Percentiles rank a stretch among this genome's conserved stretches.
These are phyloP conservation scores for Valencia hispanica DNA, from an alignment of 2,797 vertebrate species.

Conservation along the genomic window DNA sequence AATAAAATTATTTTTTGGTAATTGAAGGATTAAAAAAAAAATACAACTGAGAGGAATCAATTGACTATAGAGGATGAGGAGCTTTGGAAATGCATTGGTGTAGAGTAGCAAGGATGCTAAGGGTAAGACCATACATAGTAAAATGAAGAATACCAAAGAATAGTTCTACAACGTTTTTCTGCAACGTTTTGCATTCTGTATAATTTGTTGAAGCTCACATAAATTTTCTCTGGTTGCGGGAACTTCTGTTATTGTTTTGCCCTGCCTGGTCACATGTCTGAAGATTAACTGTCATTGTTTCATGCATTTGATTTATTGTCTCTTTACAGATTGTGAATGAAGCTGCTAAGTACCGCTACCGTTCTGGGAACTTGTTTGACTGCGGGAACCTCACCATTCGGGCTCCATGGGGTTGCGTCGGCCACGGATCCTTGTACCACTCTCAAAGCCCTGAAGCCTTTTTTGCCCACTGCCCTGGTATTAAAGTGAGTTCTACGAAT, in stretches of 20 bases:
- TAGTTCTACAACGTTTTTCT: no score
- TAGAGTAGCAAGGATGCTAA: no score
- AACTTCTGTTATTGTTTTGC: no score
- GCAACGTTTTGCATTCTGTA: background rate
- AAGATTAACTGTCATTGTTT: background rate
- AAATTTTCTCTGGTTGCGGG: background rate
- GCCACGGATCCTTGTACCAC: conserved; percentile 96
- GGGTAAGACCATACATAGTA: no score
- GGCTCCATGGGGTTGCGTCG: conserved; percentile 97
- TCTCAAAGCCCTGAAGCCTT: conserved; percentile 98
- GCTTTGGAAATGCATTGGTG: no score
- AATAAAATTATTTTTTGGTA: no score
- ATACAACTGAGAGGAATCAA: no score
- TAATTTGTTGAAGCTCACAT: background rate
- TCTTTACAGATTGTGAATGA: conserved; percentile 93
- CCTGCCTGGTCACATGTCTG: background rate
- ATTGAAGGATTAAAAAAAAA: no score
- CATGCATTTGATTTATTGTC: conserved; percentile 17
- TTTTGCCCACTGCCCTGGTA: conserved; percentile 93
- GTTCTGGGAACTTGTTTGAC: conserved; percentile 94
- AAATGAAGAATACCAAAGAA: no score
- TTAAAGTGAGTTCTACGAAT: conserved; percentile 85
- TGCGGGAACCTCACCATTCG: conserved; percentile 96
- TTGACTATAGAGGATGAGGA: no score
- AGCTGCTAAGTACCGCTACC: conserved; percentile 97